Base-by-base conservation (phyloP, 2,113 vertebrate genomes). In the Caranx ignobilis region DNA sequence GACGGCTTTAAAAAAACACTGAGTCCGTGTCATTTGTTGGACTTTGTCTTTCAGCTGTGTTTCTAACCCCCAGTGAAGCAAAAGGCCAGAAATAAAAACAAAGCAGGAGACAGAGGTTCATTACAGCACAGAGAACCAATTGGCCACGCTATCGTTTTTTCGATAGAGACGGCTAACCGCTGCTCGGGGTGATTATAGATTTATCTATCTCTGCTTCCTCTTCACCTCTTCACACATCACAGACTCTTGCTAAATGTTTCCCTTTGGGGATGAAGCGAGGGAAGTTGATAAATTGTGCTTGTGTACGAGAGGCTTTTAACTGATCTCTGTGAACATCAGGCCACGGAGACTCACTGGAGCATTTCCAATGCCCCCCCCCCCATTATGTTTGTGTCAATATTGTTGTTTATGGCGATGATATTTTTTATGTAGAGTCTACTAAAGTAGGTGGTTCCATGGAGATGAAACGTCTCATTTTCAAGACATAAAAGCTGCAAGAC, bases 141-240 rank as follows among this genome's bases (percentile, higher is more conserved):
- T 75, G 85, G 81, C 74, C 75, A 65, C 55, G 63, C 52, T 16
- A 68, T 86, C 4, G 64, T 77, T 81, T 89, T 83, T 77, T 79
- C 81, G 13, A 83, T 83, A 37, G 73, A 74, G 73, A 11, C 39
- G 31, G 47, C 79, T 78, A 79, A 88, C 82, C 76, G 50, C 78
- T 77, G 84, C 84, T 87, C 81, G 84, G 68, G 82, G 80, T 89
- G 75, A 87, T 91, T 90, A 89, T 89, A 56, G 87, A 89, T 91
- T 87, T 88, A 89, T 91, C 77, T 64, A 74, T 81, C 79, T 81
- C 54, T 75, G 86, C 81, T 87, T 91, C 88, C 90, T 88, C 64
- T 76, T 83, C 73, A 70, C 64, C 82, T 84, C 80, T 75, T 88
- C 82, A 86, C 84, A 88, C 84, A 85, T 83, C 86, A 84, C 82